Base-by-base conservation (phyloP, 2,888 invertebrate species). In the Drosophila sordidapex region DNA sequence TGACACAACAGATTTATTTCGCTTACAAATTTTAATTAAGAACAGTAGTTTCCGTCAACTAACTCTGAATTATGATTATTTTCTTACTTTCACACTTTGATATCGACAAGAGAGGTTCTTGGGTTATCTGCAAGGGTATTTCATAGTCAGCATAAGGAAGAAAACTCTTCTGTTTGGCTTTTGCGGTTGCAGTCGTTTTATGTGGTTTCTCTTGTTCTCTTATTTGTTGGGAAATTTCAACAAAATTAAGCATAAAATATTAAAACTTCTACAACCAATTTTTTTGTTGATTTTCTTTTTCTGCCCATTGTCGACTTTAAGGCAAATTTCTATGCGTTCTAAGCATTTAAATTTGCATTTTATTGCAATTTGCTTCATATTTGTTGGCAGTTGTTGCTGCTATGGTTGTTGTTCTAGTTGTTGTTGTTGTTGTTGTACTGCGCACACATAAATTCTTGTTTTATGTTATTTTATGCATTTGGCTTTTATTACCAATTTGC, bases 301-400 rank as follows among this genome's bases (percentile, higher is more conserved):
- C 46, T 63, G 27, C 13, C 1, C 46, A 31, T 70, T 49, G 70
- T 35, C 62, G 54, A 64, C 83, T 88, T 88, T 83, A 83, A 88
- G 71, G 72, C 70, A 67, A 77, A 77, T 68, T 70, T 66, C 64
- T 52, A 68, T 60, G 40, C 62, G 57, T 66, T 72, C 68, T 67
- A 46, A 62, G 54, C 74, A 78, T 87, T 87, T 77, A 78, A 85
- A 87, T 87, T 87, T 89, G 87, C 89, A 87, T 87, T 87, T 87
- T 87, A 85, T 87, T 89, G 89, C 87, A 87, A 87, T 89, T 89
- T 81, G 89, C 75, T 87, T 81, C 75, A 87, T 89, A 81, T 87
- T 86, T 81, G 74, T 54, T 58, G 58, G 25, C 63, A 21, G 36
- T 53, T 43, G 36, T 62, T 56, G 49, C 21, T 48, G 48, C 53